Base-by-base conservation (phyloP, 1,140 invertebrate genomes). In the Euborellia annulipes region DNA sequence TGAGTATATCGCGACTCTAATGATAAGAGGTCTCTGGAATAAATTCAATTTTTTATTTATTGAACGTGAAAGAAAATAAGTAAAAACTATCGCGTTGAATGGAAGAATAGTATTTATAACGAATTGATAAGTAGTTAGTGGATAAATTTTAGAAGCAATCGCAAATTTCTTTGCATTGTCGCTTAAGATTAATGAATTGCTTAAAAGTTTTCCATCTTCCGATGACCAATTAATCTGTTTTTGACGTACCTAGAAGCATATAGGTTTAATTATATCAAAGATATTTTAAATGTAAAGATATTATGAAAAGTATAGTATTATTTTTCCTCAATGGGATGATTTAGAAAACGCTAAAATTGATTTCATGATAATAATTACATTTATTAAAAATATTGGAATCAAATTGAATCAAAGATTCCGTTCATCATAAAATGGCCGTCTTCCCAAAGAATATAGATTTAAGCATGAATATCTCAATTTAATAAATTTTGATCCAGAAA, bases 111-210 rank as follows among this genome's bases (percentile, higher is more conserved):
- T 70, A 52, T 74, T 69, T 36, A 69, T 55, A 13, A 71, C 55
- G 6, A 75, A 52, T 50, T 74, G 67, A 39, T 68, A 57, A 7
- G 71, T 72, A 42, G 75, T 61, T 9, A 67, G 58, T 56, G 70
- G 66, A 42, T 76, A 56, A 36, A 88, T 69, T 64, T 85, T 75
- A 47, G 75, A 68, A 42, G 79, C 82, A 18, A 88, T 74, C 9
- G 74, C 82, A 67, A 83, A 88, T 45, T 81, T 70, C 56, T 85
- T 72, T 3, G 82, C 82, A 37, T 81, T 72, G 36, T 83, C 75
- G 8, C 78, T 75, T 2, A 88, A 53, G 2, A 83, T 56, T 13
- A 86, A 52, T 1, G 82, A 71, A 2, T 79, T 57, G 22, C 76
- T 54, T 13, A 88, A 64, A 32, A 70, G 53, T 50, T 70, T 60